phyloP scores from a whole-genome alignment of 2,113 vertebrate species.

The Dunckerocampus dactyliophorus region DNA sequence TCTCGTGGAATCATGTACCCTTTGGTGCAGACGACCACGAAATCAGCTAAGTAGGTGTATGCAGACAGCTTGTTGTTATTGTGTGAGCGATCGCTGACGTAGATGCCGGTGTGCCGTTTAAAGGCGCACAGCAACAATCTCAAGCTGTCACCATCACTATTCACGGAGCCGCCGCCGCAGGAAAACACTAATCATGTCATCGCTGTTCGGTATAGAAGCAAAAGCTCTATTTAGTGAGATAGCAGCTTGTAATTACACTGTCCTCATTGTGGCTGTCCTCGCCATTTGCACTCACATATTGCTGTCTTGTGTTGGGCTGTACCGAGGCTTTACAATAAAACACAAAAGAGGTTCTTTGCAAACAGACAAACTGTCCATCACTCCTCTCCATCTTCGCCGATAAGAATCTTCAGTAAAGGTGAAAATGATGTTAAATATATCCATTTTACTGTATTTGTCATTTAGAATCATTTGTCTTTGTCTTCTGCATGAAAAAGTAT shows the following conservation, averaged over 20 bases:
- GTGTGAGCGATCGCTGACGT: conserved; percentile 18
- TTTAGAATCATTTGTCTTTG: too few species aligned
- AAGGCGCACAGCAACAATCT: conserved; percentile 46
- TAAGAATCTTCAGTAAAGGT: too few species aligned
- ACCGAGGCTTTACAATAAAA: neutral
- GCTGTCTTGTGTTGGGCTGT: conserved; percentile 16
- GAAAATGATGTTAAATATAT: too few species aligned
- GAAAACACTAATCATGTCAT: conserved; percentile 66
- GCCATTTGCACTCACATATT: neutral
- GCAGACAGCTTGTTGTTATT: conserved; percentile 20
- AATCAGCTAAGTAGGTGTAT: conserved; percentile 7
- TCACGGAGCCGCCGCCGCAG: conserved; percentile 49
- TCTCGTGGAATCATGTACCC: neutral
- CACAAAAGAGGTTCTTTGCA: too few species aligned
- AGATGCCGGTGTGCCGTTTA: conserved; percentile 36
- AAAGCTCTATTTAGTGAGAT: conserved; percentile 52
- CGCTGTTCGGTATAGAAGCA: conserved; percentile 37
- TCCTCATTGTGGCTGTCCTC: conserved; percentile 44
- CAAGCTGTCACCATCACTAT: conserved; percentile 50
- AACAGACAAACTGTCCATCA: too few species aligned
- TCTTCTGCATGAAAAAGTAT: too few species aligned
- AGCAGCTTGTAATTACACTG: conserved; percentile 59
- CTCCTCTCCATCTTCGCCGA: too few species aligned
- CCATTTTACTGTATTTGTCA: too few species aligned
- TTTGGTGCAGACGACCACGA: conserved; percentile 14